Evolutionary conservation across 2,113 vertebrate genomes (phyloP), one percentile per base, ranked within the genome.

Genomic region (Capra hircus): DNA sequence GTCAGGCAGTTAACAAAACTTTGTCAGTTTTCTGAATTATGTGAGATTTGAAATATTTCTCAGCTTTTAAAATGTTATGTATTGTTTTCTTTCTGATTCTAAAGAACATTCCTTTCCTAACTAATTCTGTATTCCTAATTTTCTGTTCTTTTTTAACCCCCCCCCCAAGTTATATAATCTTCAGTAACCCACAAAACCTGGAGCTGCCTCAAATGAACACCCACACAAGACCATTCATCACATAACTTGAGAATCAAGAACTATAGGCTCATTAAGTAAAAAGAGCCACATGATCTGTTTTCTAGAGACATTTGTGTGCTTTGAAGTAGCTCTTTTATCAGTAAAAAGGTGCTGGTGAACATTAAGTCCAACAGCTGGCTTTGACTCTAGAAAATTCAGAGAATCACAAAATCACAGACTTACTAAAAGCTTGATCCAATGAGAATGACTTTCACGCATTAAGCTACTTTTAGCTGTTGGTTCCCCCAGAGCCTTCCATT

Each of bases 391-490:
- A 60, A 84, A 90, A 90, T 59, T 90, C 53, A 55, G 9, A 86
- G 85, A 92, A 28, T 64, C 81, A 48, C 77, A 88, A 77, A 87
- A 87, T 95, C 57, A 90, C 12, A 45, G 64, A 45, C 50, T 78
- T 90, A 82, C 67, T 87, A 64, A 94, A 87, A 90, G 67, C 48
- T 78, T 78, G 33, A 71, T 53, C 33, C 48, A 14, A n/a, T 13
- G n/a, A 89, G 33, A 91, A 55, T 83, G 52, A 83, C 21, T 36
- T 81, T 95, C 71, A 40, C 80, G 89, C 77, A 91, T 83, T 55
- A 95, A 89, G 50, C 40, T 87, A 36, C 78, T 74, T 90, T 96
- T 96, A 62, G 84, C 74, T 57, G 15, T 84, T 78, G 82, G 17
- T 82, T 67, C 16, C 57, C 67, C 28, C 48, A n/a, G 2, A 64